A percentile compares a stretch with the other conserved stretches of the same genome.
These are phyloP conservation scores for Acronicta alni DNA, from an alignment of 2,888 invertebrate species.

Conservation along the genomic window DNA sequence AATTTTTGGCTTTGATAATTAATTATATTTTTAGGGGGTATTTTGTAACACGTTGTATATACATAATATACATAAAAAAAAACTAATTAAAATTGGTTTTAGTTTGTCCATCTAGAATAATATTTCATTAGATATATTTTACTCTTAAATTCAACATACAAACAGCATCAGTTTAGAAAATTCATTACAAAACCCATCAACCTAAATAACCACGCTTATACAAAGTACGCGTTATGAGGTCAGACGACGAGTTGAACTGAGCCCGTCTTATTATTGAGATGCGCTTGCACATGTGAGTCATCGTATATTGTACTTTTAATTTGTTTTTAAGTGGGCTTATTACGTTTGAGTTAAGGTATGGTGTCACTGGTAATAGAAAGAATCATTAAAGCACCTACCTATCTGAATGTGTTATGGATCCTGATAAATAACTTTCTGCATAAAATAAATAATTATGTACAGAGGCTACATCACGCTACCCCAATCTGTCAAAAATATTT, in stretches of 20 bases:
- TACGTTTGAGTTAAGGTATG: conserved; percentile 1
- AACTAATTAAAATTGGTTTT: too few relatives aligned
- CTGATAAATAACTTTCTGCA: not conserved
- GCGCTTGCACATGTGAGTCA: conserved; percentile 10
- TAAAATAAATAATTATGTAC: too few relatives aligned
- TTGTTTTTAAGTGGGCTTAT: conserved; percentile 20
- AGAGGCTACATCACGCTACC: too few relatives aligned
- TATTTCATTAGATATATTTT: too few relatives aligned
- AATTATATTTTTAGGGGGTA: too few relatives aligned
- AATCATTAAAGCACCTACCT: conserved; percentile 15
- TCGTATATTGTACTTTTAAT: not conserved
- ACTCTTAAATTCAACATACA: not conserved
- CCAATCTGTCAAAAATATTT: too few relatives aligned
- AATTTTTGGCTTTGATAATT: too few relatives aligned
- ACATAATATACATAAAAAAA: too few relatives aligned
- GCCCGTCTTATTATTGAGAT: conserved; percentile 25
- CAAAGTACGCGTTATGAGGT: conserved; percentile 22
- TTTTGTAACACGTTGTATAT: too few relatives aligned
- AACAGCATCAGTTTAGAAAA: conserved; percentile 15
- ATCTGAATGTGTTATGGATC: not conserved
- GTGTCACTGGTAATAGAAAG: conserved; percentile 2
- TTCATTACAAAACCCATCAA: conserved; percentile 29
- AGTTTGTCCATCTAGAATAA: too few relatives aligned
- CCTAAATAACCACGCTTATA: conserved; percentile 16
- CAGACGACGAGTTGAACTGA: conserved; percentile 38